These are phyloP conservation scores for Progne subis DNA, from an alignment of 2,113 vertebrate genomes.

Conservation along the genomic window DNA sequence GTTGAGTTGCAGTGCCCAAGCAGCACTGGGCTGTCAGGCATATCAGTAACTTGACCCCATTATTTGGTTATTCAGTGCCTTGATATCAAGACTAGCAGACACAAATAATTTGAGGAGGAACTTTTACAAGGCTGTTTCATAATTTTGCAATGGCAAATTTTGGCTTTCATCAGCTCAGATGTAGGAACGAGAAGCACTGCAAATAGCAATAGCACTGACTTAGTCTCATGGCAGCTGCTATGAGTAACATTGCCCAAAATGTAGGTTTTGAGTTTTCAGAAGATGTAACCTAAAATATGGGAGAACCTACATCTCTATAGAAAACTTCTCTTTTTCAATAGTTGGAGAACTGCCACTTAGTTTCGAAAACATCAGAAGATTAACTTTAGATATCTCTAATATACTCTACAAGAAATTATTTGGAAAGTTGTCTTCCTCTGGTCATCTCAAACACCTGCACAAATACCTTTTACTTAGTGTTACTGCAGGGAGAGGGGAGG, in stretches of 20 bases:
- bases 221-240: background rate
- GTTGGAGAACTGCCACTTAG: background rate
- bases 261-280: background rate
- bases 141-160: background rate
- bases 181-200: background rate
- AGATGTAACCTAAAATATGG: background rate
- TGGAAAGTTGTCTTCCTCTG: background rate
- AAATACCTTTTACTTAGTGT: background rate
- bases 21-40: too few relatives aligned
- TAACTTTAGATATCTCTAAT: too few relatives aligned
- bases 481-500: background rate
- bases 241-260: background rate
- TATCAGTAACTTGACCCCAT: background rate
- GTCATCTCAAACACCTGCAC: background rate
- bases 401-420: background rate
- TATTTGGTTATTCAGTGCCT: background rate
- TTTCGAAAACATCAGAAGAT: too few relatives aligned
- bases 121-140: background rate
- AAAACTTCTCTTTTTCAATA: background rate
- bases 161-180: background rate
- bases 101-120: background rate
- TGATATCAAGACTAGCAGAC: background rate
- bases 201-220: background rate
- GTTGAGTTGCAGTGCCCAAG: background rate
- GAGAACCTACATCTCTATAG: background rate